These are phyloP conservation scores for Heterochromis multidens DNA, from an alignment of 2,113 vertebrate species.

Conservation along the genomic window DNA sequence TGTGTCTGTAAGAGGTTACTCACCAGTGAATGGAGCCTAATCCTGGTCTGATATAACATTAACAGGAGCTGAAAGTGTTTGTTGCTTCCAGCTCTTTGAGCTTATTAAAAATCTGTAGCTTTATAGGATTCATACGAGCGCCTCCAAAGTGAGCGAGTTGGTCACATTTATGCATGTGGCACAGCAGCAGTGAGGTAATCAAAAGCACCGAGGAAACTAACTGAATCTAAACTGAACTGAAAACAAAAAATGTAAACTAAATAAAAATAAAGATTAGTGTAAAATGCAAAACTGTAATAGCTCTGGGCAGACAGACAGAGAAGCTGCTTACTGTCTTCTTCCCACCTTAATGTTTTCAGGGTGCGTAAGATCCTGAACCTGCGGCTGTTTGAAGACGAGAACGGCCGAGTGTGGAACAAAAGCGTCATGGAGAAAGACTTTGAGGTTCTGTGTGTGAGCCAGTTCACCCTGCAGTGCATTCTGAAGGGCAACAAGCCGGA, in stretches of 20 bases:
- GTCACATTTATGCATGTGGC: too few relatives aligned
- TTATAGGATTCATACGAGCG: too few relatives aligned
- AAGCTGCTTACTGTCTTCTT: accelerated
- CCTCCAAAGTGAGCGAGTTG: too few relatives aligned
- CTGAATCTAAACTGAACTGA: too few relatives aligned
- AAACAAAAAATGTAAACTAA: not conserved
- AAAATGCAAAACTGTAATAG: accelerated
- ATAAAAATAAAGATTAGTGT: not conserved
- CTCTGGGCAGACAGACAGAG: not conserved
- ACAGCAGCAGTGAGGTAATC: not conserved
- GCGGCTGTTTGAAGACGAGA: slow-evolving; percentile 91
- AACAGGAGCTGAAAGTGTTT: too few relatives aligned
- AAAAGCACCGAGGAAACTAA: too few relatives aligned
- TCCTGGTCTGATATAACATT: not conserved
- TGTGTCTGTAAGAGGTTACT: not conserved
- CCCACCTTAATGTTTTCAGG: slow-evolving; percentile 57
- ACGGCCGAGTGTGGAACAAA: slow-evolving; percentile 88
- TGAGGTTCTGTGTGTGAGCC: slow-evolving; percentile 92
- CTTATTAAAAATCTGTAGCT: too few relatives aligned
- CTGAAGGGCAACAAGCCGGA: slow-evolving; percentile 97
- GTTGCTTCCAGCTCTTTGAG: too few relatives aligned
- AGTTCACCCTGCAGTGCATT: slow-evolving; percentile 94
- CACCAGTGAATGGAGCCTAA: not conserved
- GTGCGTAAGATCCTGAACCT: slow-evolving; percentile 95
- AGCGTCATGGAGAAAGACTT: slow-evolving; percentile 92